Conservation (phyloP, 1,140 invertebrate genomes). For the Anagrus nilaparvatae region DNA sequence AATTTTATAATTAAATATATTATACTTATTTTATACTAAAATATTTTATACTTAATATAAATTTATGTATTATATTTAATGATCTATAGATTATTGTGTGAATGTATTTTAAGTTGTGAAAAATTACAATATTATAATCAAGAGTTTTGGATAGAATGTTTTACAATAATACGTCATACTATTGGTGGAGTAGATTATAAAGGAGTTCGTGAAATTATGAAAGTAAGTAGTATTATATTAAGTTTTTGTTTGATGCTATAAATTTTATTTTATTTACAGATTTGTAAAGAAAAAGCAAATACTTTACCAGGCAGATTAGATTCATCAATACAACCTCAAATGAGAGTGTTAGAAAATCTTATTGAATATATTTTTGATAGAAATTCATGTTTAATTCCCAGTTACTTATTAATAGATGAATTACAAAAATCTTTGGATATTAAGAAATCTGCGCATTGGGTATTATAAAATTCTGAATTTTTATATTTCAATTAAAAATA, state of each 20-base stretch:
- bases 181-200: constrained; percentile 92
- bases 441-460: constrained; percentile 83
- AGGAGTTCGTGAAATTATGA: constrained; percentile 85
- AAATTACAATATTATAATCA: constrained; percentile 65
- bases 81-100: constrained; percentile 73
- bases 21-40: too few species aligned
- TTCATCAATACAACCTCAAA: constrained; percentile 66
- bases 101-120: constrained; percentile 69
- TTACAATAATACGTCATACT: constrained; percentile 73
- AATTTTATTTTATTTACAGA: constrained; percentile 40
- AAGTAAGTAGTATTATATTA: constrained; percentile 47
- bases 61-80: too few species aligned
- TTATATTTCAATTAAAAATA: constrained; percentile 9
- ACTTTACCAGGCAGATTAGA: constrained; percentile 65
- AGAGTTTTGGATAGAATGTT: constrained; percentile 82
- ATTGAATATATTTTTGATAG: constrained; percentile 86
- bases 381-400: constrained; percentile 82
- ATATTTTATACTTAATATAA: too few species aligned
- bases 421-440: constrained; percentile 81
- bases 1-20: constrained; percentile 14
- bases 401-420: constrained; percentile 91
- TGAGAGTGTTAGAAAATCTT: constrained; percentile 69
- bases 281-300: constrained; percentile 78
- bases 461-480: constrained; percentile 30
- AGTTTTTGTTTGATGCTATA: constrained; percentile 2